phyloP scores from a whole-genome alignment of 2,113 vertebrate species.

The Saiga tatarica region DNA sequence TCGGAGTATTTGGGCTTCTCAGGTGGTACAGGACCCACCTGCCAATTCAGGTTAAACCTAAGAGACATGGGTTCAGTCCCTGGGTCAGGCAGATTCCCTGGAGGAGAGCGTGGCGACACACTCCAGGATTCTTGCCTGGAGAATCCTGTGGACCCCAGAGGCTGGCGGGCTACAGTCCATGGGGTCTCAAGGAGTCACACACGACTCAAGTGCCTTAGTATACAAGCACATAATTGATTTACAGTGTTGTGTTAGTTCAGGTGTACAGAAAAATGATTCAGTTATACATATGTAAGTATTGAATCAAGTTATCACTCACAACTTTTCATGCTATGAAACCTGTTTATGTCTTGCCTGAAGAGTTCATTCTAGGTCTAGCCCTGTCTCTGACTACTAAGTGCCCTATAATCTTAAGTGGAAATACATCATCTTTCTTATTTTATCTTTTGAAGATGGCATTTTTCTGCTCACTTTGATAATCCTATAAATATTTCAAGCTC shows the following conservation, averaged over 20 bases:
- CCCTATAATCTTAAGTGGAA: neutral
- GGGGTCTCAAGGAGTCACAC: neutral
- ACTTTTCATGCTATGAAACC: neutral
- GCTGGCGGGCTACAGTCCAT: neutral
- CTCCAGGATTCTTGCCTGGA: neutral
- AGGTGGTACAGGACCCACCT: neutral
- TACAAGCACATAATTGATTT: neutral
- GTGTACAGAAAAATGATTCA: neutral
- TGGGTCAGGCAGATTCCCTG: neutral
- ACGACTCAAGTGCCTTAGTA: neutral
- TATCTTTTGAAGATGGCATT: neutral
- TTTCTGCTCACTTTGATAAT: neutral
- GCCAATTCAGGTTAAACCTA: neutral
- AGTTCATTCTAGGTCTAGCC: neutral
- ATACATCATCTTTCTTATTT: neutral
- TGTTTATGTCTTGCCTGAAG: neutral
- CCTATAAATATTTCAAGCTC: neutral
- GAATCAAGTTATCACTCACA: neutral
- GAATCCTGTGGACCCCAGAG: neutral
- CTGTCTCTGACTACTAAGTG: neutral
- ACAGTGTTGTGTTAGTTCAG: neutral
- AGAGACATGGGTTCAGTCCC: neutral
- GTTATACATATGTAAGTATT: neutral
- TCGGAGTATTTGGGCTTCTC: neutral
- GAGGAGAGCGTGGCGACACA: fast-evolving